These are phyloP conservation scores for Tethya wilhelma DNA, from an alignment of 37 sponge, comb jelly and placozoan species.

Conservation along the genomic window DNA sequence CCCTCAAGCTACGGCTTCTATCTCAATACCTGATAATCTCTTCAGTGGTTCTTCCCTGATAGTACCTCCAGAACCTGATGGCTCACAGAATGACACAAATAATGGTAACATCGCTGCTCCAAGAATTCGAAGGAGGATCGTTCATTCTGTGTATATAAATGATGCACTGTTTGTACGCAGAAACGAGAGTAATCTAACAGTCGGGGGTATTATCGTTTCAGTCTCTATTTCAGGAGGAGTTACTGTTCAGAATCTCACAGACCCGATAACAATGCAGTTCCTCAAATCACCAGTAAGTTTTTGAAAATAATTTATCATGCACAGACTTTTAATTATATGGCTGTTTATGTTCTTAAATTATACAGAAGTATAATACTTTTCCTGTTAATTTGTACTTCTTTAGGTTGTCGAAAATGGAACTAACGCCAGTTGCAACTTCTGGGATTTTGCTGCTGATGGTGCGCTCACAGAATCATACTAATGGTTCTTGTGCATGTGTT, in stretches of 20 bases:
- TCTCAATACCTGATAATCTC: not conserved
- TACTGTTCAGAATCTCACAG: not conserved
- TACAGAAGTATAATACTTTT: no score
- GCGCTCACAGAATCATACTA: not conserved
- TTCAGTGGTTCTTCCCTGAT: not conserved
- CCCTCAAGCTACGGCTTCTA: not conserved
- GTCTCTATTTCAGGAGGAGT: not conserved
- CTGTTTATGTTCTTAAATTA: no score
- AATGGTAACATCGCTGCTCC: no score
- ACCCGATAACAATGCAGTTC: not conserved
- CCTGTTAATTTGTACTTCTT: no score
- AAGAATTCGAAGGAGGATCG: no score
- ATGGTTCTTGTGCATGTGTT: no score
- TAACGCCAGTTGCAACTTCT: conserved; percentile 20
- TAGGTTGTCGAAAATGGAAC: no score
- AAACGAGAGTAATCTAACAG: conserved; percentile 2
- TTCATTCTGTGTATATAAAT: conserved; percentile 5
- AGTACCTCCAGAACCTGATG: no score
- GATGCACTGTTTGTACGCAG: conserved; percentile 24
- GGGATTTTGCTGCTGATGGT: conserved; percentile 37
- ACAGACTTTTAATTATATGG: no score
- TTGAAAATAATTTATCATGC: no score
- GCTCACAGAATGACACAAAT: no score
- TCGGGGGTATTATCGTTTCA: conserved; percentile 31
- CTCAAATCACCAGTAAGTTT: no score